Evolutionary conservation across 2,113 vertebrate genomes (phyloP).

Genomic region (Dasypus novemcinctus): DNA sequence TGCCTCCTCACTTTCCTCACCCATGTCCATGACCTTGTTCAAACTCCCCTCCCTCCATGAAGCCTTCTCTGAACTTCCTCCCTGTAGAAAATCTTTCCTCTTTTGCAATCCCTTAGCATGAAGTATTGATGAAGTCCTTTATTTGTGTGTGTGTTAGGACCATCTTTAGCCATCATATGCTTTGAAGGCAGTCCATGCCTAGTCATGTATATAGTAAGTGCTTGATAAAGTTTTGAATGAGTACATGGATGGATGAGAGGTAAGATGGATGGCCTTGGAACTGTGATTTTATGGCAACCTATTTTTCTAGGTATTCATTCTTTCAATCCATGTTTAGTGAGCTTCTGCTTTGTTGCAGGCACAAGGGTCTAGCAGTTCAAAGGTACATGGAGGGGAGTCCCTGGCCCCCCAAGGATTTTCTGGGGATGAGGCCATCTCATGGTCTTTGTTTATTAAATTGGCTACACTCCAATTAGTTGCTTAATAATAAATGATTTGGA

Average conservation of each 20-base stretch:
- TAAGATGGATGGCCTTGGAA: not conserved
- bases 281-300: not conserved
- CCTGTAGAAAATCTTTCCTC: not conserved
- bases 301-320: not conserved
- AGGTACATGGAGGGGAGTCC: not conserved
- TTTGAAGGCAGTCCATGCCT: not conserved
- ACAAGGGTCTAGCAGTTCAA: not conserved
- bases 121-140: not conserved
- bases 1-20: not conserved
- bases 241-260: not conserved
- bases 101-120: not conserved
- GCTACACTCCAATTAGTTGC: slow-evolving; percentile 74
- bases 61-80: not conserved
- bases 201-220: not conserved
- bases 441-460: slow-evolving; percentile 77
- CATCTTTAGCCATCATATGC: not conserved
- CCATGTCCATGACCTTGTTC: not conserved
- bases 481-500: slow-evolving; percentile 86
- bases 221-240: not conserved
- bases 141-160: not conserved
- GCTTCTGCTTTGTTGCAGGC: not conserved
- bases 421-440: slow-evolving; percentile 59
- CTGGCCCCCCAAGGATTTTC: slow-evolving; percentile 23
- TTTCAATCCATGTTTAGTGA: not conserved
- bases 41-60: not conserved